Evolutionary conservation across 2,113 vertebrate species (phyloP), one percentile per base, ranked within the genome.

Genomic region (Castor canadensis): DNA sequence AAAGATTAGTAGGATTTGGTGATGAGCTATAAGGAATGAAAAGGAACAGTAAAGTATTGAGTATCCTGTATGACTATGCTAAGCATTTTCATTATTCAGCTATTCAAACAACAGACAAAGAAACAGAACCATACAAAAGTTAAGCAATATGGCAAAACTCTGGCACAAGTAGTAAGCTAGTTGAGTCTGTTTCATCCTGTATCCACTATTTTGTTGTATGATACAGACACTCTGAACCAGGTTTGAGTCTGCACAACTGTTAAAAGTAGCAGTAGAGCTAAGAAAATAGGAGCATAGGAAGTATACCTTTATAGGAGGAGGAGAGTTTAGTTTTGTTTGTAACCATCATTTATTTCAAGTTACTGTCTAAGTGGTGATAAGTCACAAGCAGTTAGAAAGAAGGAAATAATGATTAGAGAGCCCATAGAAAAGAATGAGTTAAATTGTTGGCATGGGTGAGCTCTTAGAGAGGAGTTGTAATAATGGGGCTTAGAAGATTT

Each of bases 281-380:
- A 76, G 35, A 38, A 89, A 95, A 52, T 86, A 69, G 91, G 15
- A 93, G 69, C 19, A 15, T 43, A 67, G 32, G 47, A 30, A 73
- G 66, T 43, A 22, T 86, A 2, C 4, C 40, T 11, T 79, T 64
- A 45, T 9, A 32, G 26, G 15, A 69, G 40, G 52, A 85, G 52
- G 11, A 38, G n/a, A 69, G 54, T 93, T 82, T 8, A 72, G 26
- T 89, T 96, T 95, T 96, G 32, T 86, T 56, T 81, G 9, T 90
- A 72, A 79, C 8, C 16, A 72, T 85, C 35, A 30, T 97, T 86
- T 90, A 85, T 85, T 92, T 93, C 47, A 86, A 71, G 56, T 85
- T 5, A 1, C 3, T 79, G 28, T 66, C 19, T 56, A 45, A 73
- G 30, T 94, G 82, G 4, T 92, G 40, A 32, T 84, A 92, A 92